Evolutionary conservation across 2,888 invertebrate genomes (phyloP), one percentile per base, ranked within the genome.

Genomic region (Pyrrhia umbra): DNA sequence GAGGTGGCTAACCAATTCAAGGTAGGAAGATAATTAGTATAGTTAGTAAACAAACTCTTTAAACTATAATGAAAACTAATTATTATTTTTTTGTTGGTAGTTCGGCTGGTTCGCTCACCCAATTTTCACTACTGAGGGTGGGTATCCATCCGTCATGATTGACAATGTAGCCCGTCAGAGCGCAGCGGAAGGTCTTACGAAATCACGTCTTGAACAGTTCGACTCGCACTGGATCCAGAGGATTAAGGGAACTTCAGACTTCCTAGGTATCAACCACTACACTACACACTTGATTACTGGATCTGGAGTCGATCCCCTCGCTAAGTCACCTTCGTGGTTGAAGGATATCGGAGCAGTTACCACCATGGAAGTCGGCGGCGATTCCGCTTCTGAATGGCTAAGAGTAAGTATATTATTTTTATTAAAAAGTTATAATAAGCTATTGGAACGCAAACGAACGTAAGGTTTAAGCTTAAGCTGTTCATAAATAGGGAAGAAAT

Each of bases 61-160:
- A 4, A 45, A 1, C n/a, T 8, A 1, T 18, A 20, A 25, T 5
- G 5, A 6, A 1, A 34, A 42, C 15, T 39, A 20, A 42, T 46
- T 9, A 6, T 34, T 20, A 8, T 66, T 52, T 56, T 10, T 55
- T 8, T 65, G 78, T 86, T 45, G n/a, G n/a, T 82, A 95, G 95
- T 94, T 95, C 64, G 95, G 95, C 68, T 95, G 95, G 95, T 95
- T 95, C 72, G 95, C 95, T 0, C 93, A 95, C 78, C 95, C 95
- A 0, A 95, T 95, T 62, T 95, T 95, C 82, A 92, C 95, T 1
- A 80, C 86, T 51, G 86, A 91, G 73, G 95, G 95, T 45, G 95
- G 95, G 18, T 95, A 95, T 77, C 95, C 95, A 10, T 69, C 87
- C 2, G 92, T 85, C 0, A 95, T 95, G 95, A 72, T 95, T 5